Percentiles rank a stretch among this genome's conserved stretches.
Conservation (phyloP, 2,888 invertebrate species). For the Drosophila crucigera region DNA sequence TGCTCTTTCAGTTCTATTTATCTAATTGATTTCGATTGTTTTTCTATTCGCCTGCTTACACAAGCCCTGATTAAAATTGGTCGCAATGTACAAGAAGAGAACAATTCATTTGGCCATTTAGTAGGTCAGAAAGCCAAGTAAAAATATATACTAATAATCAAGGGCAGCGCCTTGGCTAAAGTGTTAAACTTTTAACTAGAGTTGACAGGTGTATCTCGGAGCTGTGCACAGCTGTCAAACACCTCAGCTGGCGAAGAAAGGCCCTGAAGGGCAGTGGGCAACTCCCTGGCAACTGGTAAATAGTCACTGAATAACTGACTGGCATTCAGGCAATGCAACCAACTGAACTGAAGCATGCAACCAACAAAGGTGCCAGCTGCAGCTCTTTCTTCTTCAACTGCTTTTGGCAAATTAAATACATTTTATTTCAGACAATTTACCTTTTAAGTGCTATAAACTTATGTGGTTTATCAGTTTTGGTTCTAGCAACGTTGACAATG, state of each 20-base stretch:
- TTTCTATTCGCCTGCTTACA: conserved; percentile 12
- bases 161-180: neutral
- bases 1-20: conserved; percentile 36
- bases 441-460: conserved; percentile 12
- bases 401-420: conserved; percentile 22
- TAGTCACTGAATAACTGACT: conserved; percentile 61
- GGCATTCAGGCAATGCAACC: conserved; percentile 58
- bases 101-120: neutral
- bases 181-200: conserved; percentile 12
- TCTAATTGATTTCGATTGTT: conserved; percentile 57
- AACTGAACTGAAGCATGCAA: conserved; percentile 26
- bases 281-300: conserved; percentile 31
- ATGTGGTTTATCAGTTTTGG: conserved; percentile 26
- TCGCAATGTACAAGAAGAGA: neutral
- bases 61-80: conserved; percentile 23
- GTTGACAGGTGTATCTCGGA: conserved; percentile 38
- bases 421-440: conserved; percentile 34
- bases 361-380: conserved; percentile 47
- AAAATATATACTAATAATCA: neutral
- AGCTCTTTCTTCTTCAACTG: conserved; percentile 23
- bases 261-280: conserved; percentile 26
- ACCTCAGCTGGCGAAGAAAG: conserved; percentile 36
- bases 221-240: conserved; percentile 31
- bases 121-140: neutral
- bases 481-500: conserved; percentile 19